phyloP scores from a whole-genome alignment of 2,113 vertebrate genomes.

The Xerus inauris region DNA sequence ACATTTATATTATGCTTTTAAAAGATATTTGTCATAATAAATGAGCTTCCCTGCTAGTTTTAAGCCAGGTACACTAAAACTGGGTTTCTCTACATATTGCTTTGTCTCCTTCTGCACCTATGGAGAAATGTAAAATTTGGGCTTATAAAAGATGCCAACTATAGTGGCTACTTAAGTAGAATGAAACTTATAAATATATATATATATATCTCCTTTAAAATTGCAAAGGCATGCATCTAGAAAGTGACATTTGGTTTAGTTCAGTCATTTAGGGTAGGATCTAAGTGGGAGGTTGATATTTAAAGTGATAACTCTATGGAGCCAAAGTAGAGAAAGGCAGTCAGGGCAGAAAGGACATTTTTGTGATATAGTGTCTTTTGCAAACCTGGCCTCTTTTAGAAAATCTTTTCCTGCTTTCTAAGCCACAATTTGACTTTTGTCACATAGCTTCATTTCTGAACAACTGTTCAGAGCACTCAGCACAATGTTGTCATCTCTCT shows the following conservation, averaged over 20 bases:
- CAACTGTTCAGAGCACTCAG: neutral
- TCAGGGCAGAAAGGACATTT: neutral
- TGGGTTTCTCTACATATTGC: neutral
- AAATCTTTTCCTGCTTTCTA: neutral
- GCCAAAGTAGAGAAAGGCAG: neutral
- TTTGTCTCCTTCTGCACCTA: neutral
- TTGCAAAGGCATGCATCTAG: neutral
- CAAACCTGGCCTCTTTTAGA: neutral
- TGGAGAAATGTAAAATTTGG: neutral
- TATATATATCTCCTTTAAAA: neutral
- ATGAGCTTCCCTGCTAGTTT: neutral
- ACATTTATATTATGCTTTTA: conserved; percentile 75
- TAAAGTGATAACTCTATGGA: neutral
- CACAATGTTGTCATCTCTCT: neutral
- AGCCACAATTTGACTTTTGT: neutral
- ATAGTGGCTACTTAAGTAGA: neutral
- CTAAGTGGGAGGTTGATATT: neutral
- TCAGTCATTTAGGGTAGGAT: neutral
- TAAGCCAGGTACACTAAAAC: conserved; percentile 16
- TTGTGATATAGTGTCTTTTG: neutral
- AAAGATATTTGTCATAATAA: conserved; percentile 66
- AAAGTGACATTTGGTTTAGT: neutral
- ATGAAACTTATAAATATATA: neutral
- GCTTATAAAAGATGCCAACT: neutral
- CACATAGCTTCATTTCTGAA: neutral